Base-by-base conservation (phyloP, 2,797 vertebrate genomes). In the Arctocebus calabarensis region DNA sequence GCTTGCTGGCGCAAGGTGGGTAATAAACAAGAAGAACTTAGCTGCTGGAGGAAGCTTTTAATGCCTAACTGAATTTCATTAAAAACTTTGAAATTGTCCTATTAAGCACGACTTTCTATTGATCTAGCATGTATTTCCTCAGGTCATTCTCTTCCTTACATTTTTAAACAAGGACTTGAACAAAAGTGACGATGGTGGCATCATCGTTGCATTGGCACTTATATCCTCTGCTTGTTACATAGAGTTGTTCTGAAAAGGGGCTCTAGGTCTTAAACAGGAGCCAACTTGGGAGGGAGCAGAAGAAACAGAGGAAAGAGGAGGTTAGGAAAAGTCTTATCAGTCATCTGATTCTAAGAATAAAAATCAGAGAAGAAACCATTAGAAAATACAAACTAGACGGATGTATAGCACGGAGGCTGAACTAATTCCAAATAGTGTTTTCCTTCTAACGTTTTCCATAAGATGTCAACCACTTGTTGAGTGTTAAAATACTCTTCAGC, bases 401-500 rank as follows among this genome's bases (percentile, higher is more conserved):
- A 95, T 22, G 62, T 48, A 74, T 94, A 66, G 93, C 70, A 61
- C 11, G 27, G 64, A 88, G 96, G 96, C 96, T 97, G 86, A 98
- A 97, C 97, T 97, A 96, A 97, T 98, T 98, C 98, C 98, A 97
- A 98, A 97, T 89, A 97, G 98, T 98, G 98, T 98, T 98, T 98
- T 88, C 87, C 95, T 82, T 89, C 79, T 88, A 93, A 96, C 95
- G 94, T 97, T 98, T 97, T 96, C 97, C 88, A 92, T 93, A 94
- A 86, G 95, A 92, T 98, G 98, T 97, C 98, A 98, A 97, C 98
- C 98, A 98, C 97, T 98, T 86, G 29, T 97, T 98, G 98, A 98
- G 98, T 98, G 98, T 97, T 98, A 97, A 98, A 98, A 98, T 97
- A 97, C 97, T 98, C 98, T 96, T 98, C 98, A 98, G 97, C 98